These are phyloP conservation scores for Sipha flava DNA, from an alignment of 1,140 invertebrate species.

Conservation along the genomic window DNA sequence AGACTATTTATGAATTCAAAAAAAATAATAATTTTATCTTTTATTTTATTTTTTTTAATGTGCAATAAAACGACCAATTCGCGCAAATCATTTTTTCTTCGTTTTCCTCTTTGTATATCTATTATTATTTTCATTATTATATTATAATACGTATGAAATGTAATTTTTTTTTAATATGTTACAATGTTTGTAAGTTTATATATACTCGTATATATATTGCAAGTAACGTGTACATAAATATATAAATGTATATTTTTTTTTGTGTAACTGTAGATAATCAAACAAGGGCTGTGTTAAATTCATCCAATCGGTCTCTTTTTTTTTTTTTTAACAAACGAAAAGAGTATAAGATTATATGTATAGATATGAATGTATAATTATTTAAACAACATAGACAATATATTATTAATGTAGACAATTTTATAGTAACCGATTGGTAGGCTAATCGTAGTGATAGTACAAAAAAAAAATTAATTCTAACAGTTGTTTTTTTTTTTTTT, in stretches of 20 bases:
- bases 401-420: conserved; percentile 20
- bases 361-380: not conserved
- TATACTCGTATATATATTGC: not conserved
- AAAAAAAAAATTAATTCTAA: conserved; percentile 4
- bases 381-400: conserved; percentile 27
- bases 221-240: conserved; percentile 6
- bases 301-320: conserved; percentile 30
- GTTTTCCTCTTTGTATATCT: not conserved
- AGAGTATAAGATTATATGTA: not conserved
- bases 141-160: not conserved
- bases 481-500: not conserved
- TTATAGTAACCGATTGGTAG: conserved; percentile 11
- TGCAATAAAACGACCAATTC: conserved; percentile 21
- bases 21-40: not conserved
- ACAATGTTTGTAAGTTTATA: not conserved
- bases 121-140: not conserved
- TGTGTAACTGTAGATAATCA: conserved; percentile 31
- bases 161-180: conserved; percentile 18
- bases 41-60: not conserved
- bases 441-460: conserved; percentile 25
- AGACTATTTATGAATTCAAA: not conserved
- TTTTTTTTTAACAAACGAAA: not conserved
- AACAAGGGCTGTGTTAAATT: conserved; percentile 32
- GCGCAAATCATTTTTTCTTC: conserved; percentile 2
- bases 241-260: conserved; percentile 5